Percentiles rank a stretch among this genome's conserved stretches.
These are phyloP conservation scores for Caenorhabditis becei DNA, from an alignment of 2,888 invertebrate species.

Conservation along the genomic window DNA sequence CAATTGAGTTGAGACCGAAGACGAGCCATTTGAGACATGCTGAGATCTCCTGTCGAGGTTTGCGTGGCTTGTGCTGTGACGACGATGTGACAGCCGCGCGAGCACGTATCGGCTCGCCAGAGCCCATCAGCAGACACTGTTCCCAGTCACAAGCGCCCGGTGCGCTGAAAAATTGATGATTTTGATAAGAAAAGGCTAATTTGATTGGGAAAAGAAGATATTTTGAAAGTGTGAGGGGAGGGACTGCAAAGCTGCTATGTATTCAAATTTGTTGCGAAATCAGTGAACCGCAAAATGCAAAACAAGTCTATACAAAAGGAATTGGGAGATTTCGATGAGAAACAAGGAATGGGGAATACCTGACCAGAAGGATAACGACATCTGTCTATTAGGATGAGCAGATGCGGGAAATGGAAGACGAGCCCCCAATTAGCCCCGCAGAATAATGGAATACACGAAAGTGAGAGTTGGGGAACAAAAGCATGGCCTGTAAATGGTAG, in stretches of 20 bases:
- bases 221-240: conserved; percentile 24
- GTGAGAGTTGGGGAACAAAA: conserved; percentile 55
- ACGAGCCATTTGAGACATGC: conserved; percentile 81
- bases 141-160: conserved; percentile 68
- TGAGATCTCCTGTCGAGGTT: conserved; percentile 82
- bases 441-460: conserved; percentile 47
- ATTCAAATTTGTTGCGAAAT: conserved; percentile 51
- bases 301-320: conserved; percentile 46
- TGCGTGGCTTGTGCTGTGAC: conserved; percentile 66
- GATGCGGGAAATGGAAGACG: conserved; percentile 45
- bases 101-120: conserved; percentile 66
- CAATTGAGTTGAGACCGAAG: conserved; percentile 79
- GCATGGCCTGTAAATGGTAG: conserved; percentile 36
- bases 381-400: conserved; percentile 52
- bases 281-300: conserved; percentile 58
- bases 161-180: conserved; percentile 58
- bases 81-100: conserved; percentile 56
- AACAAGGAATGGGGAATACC: conserved; percentile 31
- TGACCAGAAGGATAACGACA: conserved; percentile 43
- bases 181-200: conserved; percentile 8
- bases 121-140: conserved; percentile 71
- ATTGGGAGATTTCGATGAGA: conserved; percentile 12
- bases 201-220: conserved; percentile 19
- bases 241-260: conserved; percentile 37
- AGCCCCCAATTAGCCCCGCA: conserved; percentile 51